These are phyloP conservation scores for Procavia capensis DNA, from an alignment of 2,113 vertebrate genomes.

Conservation along the genomic window DNA sequence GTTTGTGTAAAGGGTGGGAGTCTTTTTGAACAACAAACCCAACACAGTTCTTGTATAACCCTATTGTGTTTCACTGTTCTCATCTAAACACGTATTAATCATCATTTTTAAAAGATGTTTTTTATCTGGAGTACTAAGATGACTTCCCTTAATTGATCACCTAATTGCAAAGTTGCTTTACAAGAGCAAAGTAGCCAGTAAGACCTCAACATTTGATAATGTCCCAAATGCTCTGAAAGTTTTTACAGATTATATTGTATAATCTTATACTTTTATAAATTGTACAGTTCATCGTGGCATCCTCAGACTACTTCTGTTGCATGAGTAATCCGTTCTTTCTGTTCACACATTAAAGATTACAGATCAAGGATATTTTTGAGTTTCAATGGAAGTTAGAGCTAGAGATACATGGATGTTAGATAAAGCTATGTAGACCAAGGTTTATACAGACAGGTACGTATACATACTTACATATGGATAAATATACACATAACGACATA, in stretches of 20 bases:
- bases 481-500: background rate
- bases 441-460: background rate
- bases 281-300: background rate
- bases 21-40: background rate
- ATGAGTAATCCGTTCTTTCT: background rate
- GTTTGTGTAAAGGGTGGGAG: background rate
- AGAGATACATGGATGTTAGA: background rate
- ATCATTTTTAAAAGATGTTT: background rate
- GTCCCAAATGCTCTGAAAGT: background rate
- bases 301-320: background rate
- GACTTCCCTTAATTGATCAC: background rate
- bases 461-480: too few species aligned
- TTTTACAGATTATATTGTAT: background rate
- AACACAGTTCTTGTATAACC: background rate
- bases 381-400: background rate
- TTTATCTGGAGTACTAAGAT: background rate
- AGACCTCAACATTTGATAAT: background rate
- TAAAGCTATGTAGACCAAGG: background rate
- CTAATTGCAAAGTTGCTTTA: background rate
- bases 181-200: background rate
- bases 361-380: background rate
- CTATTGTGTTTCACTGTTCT: background rate
- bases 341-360: background rate
- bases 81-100: background rate
- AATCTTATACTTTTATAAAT: too few species aligned